phyloP scores from a whole-genome alignment of 2,888 invertebrate species.

The Ornithoptera priamus region DNA sequence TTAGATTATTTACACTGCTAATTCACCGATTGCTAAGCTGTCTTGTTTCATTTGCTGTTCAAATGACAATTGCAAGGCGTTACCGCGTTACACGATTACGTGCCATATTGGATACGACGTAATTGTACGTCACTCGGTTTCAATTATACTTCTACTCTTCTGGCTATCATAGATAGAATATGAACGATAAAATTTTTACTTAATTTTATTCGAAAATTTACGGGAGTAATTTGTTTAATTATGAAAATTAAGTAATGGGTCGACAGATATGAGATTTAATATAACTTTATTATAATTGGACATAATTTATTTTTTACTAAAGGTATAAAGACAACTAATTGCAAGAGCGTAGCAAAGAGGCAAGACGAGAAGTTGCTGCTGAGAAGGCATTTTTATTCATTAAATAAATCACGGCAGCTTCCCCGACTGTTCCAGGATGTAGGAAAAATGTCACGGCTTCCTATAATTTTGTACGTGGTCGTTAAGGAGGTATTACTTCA shows the following conservation, averaged over 20 bases:
- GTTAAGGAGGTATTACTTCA: conserved; percentile 58
- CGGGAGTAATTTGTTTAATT: neutral
- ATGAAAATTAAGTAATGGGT: conserved; percentile 22
- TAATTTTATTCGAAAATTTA: neutral
- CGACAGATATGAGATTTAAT: conserved; percentile 19
- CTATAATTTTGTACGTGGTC: conserved; percentile 77
- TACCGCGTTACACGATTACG: conserved; percentile 59
- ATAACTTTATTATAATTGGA: conserved; percentile 29
- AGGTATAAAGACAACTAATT: conserved; percentile 68
- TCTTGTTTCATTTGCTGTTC: conserved; percentile 66
- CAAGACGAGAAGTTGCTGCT: conserved; percentile 39
- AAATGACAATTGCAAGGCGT: conserved; percentile 49
- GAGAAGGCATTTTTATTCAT: conserved; percentile 77
- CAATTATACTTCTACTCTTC: conserved; percentile 11
- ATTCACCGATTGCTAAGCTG: conserved; percentile 68
- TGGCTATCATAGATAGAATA: neutral
- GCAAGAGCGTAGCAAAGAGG: conserved; percentile 65
- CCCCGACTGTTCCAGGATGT: conserved; percentile 58
- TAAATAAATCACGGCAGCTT: conserved; percentile 74
- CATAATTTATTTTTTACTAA: conserved; percentile 47
- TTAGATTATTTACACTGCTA: conserved; percentile 79
- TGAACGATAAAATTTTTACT: neutral
- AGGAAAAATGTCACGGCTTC: conserved; percentile 75
- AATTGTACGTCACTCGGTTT: conserved; percentile 35
- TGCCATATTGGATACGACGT: conserved; percentile 45